Evolutionary conservation across 92 coral and sea anemone species (phyloP), one percentile per base, ranked within the genome.

Genomic region (Parazoanthus darwini): DNA sequence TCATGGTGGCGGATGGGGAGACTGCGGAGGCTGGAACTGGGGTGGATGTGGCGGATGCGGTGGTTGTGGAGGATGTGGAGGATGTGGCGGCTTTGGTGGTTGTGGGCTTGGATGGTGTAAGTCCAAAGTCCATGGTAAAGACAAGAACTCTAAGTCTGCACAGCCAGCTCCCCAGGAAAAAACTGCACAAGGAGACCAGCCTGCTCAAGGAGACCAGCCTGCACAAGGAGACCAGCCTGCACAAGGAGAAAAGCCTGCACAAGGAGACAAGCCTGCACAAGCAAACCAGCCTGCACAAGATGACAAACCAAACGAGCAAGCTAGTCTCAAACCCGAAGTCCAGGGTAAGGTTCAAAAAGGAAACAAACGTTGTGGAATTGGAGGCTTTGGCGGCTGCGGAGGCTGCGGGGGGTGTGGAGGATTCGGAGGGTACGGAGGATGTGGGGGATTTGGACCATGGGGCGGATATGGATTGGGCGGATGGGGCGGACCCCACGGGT

Each of bases 401-500:
- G 80, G 70, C 25, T 63, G 66, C 66, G 70, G 59, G 18, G 59
- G 59, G 3, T 74, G 9, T 23, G 78, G 80, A 0, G 80, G 70
- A 3, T 63, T 0, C 70, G 70, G 93, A 9, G 79, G 90, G 1
- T 72, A 23, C 33, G 97, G 94, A 59, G 94, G 95, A 44, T 89
- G 81, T 48, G 94, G 96, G 39, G 94, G 94, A 29, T 73, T 44
- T 68, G 97, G 98, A 9, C 92, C 92, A 3, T 91, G 74, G 83
- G 95, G 93, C 23, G 98, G 98, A 10, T 89, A 87, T 35, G 96
- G 96, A 38, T 93, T 77, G 65, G 97, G 95, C 3, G 98, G 98
- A 16, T 78, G 71, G 79, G 98, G 98, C 1, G 94, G 96, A 8
- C 78, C 88, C 85, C 94, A 89, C 77, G 98, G 94, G 6, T 92